These are phyloP conservation scores for Pangasianodon gigas DNA, from an alignment of 2,113 vertebrate species.

Conservation along the genomic window DNA sequence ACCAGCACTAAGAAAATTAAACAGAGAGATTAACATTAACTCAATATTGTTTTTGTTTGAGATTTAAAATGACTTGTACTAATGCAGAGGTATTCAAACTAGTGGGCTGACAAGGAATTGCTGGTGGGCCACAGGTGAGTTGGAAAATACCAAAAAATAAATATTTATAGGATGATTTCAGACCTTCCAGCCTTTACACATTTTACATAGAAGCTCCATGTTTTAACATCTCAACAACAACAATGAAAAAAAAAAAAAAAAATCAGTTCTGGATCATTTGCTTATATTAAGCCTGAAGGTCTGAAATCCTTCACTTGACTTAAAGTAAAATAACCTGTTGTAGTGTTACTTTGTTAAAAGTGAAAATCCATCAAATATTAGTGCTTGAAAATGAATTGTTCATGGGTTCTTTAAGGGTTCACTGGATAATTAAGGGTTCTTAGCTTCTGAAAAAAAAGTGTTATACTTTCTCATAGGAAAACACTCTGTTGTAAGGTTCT, in stretches of 20 bases:
- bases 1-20: constrained; percentile 62
- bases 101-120: neutral
- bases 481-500: neutral
- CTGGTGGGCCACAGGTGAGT: neutral
- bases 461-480: neutral
- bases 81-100: neutral
- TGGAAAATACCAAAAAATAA: neutral
- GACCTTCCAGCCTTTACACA: neutral
- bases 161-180: neutral
- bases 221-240: neutral
- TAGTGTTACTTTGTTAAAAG: neutral
- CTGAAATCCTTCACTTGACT: neutral
- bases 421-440: neutral
- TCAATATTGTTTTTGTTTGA: neutral
- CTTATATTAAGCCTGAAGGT: neutral
- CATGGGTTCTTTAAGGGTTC: neutral
- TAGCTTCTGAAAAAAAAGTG: neutral
- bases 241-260: neutral
- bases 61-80: neutral
- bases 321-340: neutral
- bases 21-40: neutral
- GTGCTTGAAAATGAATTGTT: neutral
- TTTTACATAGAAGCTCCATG: neutral
- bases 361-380: neutral
- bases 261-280: neutral